A percentile compares a stretch with the other conserved stretches of the same genome.
Conservation (phyloP, 2,797 vertebrate species). For the Halcyon badia region DNA sequence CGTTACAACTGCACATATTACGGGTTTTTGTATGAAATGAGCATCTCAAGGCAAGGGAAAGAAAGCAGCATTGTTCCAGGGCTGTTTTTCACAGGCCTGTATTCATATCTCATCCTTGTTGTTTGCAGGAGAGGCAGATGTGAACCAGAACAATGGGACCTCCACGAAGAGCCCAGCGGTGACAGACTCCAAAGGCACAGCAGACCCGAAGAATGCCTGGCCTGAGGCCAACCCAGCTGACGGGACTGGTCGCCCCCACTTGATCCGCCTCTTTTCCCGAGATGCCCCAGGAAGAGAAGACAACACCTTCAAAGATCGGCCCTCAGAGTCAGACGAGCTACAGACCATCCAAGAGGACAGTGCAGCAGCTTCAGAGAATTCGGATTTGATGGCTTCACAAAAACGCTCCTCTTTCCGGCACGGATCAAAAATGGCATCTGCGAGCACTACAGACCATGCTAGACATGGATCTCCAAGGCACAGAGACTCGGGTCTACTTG, state of each 20-base stretch:
- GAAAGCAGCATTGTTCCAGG: constrained; percentile 86
- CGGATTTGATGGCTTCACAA: constrained; percentile 91
- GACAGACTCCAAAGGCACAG: constrained; percentile 94
- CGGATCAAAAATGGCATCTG: constrained; percentile 91
- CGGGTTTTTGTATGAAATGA: constrained; percentile 74
- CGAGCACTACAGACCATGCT: constrained; percentile 91
- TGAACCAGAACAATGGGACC: constrained; percentile 95
- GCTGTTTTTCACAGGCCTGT: constrained; percentile 85
- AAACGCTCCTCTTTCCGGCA: constrained; percentile 88
- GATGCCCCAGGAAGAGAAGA: constrained; percentile 98
- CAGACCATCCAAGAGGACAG: constrained; percentile 98
- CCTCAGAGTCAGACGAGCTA: constrained; percentile 97
- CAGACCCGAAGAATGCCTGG: constrained; percentile 88
- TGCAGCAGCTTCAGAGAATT: constrained; percentile 88
- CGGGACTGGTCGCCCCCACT: constrained; percentile 93
- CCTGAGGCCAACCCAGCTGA: constrained; percentile 90
- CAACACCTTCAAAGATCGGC: constrained; percentile 99
- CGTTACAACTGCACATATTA: constrained; percentile 33
- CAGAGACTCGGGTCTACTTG: constrained; percentile 93
- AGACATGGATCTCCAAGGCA: constrained; percentile 85
- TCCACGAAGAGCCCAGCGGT: constrained; percentile 90
- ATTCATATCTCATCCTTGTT: constrained; percentile 94
- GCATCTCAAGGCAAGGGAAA: constrained; percentile 66
- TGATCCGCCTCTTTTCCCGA: constrained; percentile 99
- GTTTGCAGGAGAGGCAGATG: constrained; percentile 98